Conservation (phyloP, 2,888 invertebrate species). For the Caenorhabditis macrosperma region DNA sequence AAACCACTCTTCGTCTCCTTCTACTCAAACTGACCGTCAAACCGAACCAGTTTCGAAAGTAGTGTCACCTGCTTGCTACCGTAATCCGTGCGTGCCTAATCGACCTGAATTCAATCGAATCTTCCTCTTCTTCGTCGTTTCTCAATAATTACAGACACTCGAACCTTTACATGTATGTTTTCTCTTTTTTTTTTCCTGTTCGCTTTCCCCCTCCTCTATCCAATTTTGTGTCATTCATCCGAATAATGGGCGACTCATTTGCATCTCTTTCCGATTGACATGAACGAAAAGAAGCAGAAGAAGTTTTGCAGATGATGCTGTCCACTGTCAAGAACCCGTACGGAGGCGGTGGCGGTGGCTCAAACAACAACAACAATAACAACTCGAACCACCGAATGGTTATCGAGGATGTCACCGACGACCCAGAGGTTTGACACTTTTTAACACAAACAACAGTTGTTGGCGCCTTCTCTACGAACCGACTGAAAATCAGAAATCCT, state of each 20-base stretch:
- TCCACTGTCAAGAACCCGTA: slow-evolving; percentile 56
- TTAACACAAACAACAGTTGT: slow-evolving; percentile 8
- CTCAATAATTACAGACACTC: slow-evolving; percentile 36
- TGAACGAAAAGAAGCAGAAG: neutral
- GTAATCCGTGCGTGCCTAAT: slow-evolving; percentile 40
- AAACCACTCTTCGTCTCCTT: neutral
- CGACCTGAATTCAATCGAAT: slow-evolving; percentile 36
- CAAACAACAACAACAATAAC: slow-evolving; percentile 47
- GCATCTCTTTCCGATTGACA: neutral
- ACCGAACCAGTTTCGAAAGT: slow-evolving; percentile 44
- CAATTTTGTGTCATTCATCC: neutral
- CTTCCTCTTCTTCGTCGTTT: neutral
- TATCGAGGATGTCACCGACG: slow-evolving; percentile 77
- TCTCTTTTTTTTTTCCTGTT: slow-evolving; percentile 11
- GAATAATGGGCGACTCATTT: neutral
- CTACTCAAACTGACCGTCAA: slow-evolving; percentile 49
- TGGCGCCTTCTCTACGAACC: neutral
- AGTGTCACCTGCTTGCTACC: slow-evolving; percentile 39
- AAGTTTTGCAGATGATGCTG: slow-evolving; percentile 64
- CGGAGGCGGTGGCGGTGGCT: slow-evolving; percentile 33
- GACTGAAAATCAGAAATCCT: neutral
- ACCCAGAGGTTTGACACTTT: slow-evolving; percentile 69
- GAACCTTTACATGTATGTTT: slow-evolving; percentile 6
- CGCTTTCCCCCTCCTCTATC: neutral
- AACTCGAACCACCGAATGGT: slow-evolving; percentile 61